Conservation (phyloP, 2,797 vertebrate genomes). For the Trematomus bernacchii region DNA sequence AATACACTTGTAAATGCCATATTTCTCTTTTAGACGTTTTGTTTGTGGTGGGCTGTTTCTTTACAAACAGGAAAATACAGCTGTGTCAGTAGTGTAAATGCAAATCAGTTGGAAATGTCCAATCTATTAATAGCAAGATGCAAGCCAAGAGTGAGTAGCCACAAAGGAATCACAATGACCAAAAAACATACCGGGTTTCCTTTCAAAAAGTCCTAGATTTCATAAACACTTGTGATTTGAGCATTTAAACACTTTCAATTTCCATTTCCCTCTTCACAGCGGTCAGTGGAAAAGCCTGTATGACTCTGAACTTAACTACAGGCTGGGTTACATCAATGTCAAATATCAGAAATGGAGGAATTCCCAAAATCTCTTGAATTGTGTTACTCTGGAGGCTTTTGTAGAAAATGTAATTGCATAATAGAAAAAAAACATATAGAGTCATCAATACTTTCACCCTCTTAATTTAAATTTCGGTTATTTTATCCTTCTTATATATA, state of each 20-base stretch:
- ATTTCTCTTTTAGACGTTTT: neutral
- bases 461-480: neutral
- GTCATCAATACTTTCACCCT: neutral
- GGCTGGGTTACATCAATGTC: neutral
- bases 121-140: neutral
- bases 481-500: no score
- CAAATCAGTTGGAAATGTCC: neutral
- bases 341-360: neutral
- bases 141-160: neutral
- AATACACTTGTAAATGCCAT: neutral
- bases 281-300: conserved; percentile 21
- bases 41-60: neutral
- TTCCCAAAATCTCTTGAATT: conserved; percentile 23
- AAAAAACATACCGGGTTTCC: neutral
- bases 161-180: neutral
- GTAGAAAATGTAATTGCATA: neutral
- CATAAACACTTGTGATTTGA: neutral
- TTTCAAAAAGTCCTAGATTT: conserved; percentile 21
- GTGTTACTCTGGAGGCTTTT: conserved; percentile 1
- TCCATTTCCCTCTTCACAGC: conserved; percentile 7
- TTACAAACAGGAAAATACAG: neutral
- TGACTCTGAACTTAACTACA: neutral
- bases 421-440: neutral
- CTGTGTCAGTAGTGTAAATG: neutral
- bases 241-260: conserved; percentile 29